These are phyloP conservation scores for Anoplius nigerrimus DNA, from an alignment of 2,888 invertebrate genomes.

Conservation along the genomic window DNA sequence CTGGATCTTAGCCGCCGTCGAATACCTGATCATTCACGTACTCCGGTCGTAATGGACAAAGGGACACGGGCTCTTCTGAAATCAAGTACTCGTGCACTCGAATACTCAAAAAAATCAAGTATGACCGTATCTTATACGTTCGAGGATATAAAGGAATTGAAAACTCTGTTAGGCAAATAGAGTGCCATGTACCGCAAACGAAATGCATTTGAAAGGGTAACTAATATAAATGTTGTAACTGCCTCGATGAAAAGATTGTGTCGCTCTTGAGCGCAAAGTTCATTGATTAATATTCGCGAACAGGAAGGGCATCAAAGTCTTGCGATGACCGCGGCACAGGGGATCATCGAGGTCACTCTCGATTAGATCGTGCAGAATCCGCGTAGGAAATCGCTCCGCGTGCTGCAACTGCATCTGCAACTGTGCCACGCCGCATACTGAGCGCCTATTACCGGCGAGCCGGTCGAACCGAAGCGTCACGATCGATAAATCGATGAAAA, in stretches of 20 bases:
- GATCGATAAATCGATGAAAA: slow-evolving; percentile 46
- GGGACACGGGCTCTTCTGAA: slow-evolving; percentile 14
- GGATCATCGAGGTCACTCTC: slow-evolving; percentile 48
- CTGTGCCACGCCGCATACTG: slow-evolving; percentile 17
- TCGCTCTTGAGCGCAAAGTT: too few relatives aligned
- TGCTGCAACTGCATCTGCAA: slow-evolving; percentile 53
- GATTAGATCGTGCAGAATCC: slow-evolving; percentile 56
- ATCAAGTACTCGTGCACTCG: not conserved
- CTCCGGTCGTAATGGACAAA: too few relatives aligned
- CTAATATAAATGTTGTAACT: too few relatives aligned
- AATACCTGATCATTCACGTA: too few relatives aligned
- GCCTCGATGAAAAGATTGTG: too few relatives aligned
- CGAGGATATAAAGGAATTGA: too few relatives aligned
- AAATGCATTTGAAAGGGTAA: too few relatives aligned
- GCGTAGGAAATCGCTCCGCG: slow-evolving; percentile 55
- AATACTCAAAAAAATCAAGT: too few relatives aligned
- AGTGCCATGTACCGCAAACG: too few relatives aligned
- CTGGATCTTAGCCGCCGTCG: slow-evolving; percentile 33
- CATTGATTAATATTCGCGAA: slow-evolving; percentile 6
- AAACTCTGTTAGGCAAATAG: too few relatives aligned
- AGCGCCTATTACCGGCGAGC: slow-evolving; percentile 42
- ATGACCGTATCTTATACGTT: too few relatives aligned
- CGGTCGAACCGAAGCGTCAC: slow-evolving; percentile 34
- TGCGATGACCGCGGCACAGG: slow-evolving; percentile 30
- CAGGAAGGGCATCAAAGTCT: slow-evolving; percentile 34